These are phyloP conservation scores for Leucozona laternaria DNA, from an alignment of 2,888 invertebrate genomes.

Conservation along the genomic window DNA sequence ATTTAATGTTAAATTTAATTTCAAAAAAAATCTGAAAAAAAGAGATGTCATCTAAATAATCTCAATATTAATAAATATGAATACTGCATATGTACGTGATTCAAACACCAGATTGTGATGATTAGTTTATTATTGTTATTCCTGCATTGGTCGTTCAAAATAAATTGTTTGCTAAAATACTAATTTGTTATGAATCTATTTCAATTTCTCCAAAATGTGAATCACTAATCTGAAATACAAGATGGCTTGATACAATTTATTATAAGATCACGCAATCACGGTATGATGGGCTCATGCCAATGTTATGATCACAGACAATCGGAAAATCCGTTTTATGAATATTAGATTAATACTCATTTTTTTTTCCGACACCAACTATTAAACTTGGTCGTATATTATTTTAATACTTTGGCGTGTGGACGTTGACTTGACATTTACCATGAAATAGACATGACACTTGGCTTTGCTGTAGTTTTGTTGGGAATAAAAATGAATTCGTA, in stretches of 20 bases:
- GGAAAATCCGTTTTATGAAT: slow-evolving; percentile 58
- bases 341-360: slow-evolving; percentile 28
- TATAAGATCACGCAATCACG: too few species aligned
- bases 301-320: slow-evolving; percentile 42
- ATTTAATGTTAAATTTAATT: neutral
- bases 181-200: neutral
- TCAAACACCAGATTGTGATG: neutral
- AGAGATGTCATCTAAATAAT: neutral
- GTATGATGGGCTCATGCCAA: slow-evolving; percentile 44
- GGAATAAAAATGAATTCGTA: neutral
- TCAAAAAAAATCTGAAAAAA: too few species aligned
- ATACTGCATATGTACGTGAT: neutral
- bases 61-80: neutral
- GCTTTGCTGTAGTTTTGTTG: slow-evolving; percentile 34
- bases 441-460: slow-evolving; percentile 59
- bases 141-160: neutral
- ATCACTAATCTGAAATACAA: neutral
- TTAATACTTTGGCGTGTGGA: slow-evolving; percentile 47
- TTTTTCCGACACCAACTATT: slow-evolving; percentile 48
- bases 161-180: neutral
- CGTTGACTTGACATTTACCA: slow-evolving; percentile 56
- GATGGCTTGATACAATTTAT: too few species aligned
- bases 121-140: neutral
- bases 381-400: slow-evolving; percentile 42
- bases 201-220: neutral